Evolutionary conservation across 2,113 vertebrate genomes (phyloP).

Genomic region (Sturnus vulgaris): DNA sequence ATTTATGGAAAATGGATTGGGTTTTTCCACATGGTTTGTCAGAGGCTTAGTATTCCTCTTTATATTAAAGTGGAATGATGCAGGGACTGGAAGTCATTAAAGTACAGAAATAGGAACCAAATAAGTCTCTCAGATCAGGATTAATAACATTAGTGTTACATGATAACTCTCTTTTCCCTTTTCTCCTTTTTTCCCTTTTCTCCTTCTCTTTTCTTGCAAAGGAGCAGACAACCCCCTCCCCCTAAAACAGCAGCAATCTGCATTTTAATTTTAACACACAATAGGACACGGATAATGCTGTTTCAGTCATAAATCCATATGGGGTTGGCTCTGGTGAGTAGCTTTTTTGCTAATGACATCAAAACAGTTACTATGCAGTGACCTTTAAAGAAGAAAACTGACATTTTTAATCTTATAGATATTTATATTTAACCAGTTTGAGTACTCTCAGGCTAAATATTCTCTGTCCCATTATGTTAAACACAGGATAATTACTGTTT

Average conservation of each 20-base stretch:
- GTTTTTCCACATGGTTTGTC: neutral
- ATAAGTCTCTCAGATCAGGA: neutral
- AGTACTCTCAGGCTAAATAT: constrained; percentile 24
- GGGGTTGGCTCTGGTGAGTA: neutral
- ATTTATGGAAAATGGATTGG: neutral
- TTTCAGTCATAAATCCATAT: neutral
- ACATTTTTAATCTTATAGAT: neutral
- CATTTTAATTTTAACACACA: neutral
- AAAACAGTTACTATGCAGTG: neutral
- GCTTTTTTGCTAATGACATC: neutral
- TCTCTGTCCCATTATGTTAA: neutral
- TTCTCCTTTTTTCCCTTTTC: neutral
- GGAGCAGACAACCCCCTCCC: neutral
- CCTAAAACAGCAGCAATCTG: neutral
- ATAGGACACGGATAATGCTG: neutral
- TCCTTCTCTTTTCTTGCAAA: neutral
- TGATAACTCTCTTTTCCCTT: neutral
- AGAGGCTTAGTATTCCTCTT: neutral
- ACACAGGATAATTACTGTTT: constrained; percentile 27
- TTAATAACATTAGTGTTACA: neutral
- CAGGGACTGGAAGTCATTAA: neutral
- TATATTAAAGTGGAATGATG: neutral
- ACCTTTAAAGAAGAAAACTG: neutral
- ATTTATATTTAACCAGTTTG: constrained; percentile 16
- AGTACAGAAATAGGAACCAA: neutral